Conservation (phyloP, 2,113 vertebrate species). For the Colius striatus region DNA sequence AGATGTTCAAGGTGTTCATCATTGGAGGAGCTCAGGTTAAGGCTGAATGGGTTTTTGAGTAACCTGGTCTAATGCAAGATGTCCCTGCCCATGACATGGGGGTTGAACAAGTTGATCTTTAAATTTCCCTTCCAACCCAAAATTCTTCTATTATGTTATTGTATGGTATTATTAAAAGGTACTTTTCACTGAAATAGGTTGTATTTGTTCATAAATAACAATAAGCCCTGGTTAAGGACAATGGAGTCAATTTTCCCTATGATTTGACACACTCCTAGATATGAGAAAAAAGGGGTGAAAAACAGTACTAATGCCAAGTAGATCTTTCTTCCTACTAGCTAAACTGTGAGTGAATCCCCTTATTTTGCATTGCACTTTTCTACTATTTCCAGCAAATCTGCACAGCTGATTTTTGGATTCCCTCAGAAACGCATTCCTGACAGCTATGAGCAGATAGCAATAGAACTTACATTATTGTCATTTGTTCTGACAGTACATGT, state of each 20-base stretch:
- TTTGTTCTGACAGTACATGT: not conserved
- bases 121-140: too few relatives aligned
- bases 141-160: too few relatives aligned
- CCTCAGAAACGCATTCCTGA: conserved; percentile 1
- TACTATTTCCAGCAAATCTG: not conserved
- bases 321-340: not conserved
- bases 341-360: not conserved
- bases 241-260: not conserved
- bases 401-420: not conserved
- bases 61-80: too few relatives aligned
- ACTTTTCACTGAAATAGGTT: not conserved
- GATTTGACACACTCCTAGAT: not conserved
- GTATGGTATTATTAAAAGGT: not conserved
- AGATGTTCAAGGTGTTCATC: too few relatives aligned
- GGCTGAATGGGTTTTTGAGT: too few relatives aligned
- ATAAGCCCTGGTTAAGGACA: not conserved
- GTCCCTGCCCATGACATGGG: too few relatives aligned
- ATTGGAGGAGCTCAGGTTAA: too few relatives aligned
- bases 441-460: not conserved
- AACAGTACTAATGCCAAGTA: not conserved
- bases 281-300: not conserved
- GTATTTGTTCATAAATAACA: not conserved
- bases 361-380: not conserved
- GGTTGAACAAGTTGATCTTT: too few relatives aligned
- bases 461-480: not conserved